phyloP scores from a whole-genome alignment of 2,113 vertebrate genomes.

The Mohoua ochrocephala region DNA sequence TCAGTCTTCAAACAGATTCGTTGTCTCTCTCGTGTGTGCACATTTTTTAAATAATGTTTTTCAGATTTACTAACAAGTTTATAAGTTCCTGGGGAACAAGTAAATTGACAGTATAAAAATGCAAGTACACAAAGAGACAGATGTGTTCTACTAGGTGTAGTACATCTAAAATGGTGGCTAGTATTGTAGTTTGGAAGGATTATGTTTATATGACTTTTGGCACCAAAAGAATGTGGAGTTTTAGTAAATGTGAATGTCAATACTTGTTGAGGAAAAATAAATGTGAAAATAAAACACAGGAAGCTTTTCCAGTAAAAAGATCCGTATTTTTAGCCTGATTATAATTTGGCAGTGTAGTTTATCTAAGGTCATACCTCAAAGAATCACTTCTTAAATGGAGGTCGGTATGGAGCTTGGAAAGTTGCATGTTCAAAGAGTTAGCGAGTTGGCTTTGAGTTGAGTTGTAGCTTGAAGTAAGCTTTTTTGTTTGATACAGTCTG shows the following conservation, averaged over 20 bases:
- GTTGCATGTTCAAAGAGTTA: neutral
- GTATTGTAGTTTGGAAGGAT: neutral
- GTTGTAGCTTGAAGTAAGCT: neutral
- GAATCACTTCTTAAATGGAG: neutral
- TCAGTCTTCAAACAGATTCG: neutral
- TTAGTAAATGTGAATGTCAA: neutral
- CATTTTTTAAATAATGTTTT: neutral
- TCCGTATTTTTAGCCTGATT: neutral
- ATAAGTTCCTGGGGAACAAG: neutral
- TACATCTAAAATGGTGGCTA: neutral
- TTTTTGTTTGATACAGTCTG: neutral
- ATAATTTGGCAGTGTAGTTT: neutral
- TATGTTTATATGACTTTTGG: neutral
- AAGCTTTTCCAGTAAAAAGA: neutral
- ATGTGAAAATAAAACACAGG: neutral
- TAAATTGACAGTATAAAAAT: neutral
- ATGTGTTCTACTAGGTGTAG: neutral
- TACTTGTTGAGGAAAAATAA: neutral
- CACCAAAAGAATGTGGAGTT: neutral
- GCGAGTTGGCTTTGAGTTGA: neutral
- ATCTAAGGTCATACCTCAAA: neutral
- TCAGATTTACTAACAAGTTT: neutral
- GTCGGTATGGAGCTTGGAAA: neutral
- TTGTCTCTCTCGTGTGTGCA: neutral
- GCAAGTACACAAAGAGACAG: neutral